phyloP scores from a whole-genome alignment of 2,888 invertebrate genomes.

The Andrena bucephala region DNA sequence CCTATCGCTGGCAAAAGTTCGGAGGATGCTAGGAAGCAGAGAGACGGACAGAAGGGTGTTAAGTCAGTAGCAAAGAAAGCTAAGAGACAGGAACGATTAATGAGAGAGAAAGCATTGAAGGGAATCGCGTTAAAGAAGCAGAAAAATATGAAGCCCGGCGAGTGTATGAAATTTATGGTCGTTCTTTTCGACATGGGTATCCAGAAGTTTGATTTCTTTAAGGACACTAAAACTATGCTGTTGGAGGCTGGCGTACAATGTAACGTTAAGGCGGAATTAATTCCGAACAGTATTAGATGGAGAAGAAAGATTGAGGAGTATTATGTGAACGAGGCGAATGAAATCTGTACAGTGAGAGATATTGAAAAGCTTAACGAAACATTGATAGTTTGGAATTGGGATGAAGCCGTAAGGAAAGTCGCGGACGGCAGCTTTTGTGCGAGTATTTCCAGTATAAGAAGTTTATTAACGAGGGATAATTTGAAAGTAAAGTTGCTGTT shows the following conservation, averaged over 20 bases:
- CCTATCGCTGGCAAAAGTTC: background rate
- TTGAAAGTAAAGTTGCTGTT: slow-evolving; percentile 74
- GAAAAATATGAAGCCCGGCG: slow-evolving; percentile 74
- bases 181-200: slow-evolving; percentile 76
- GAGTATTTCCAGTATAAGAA: slow-evolving; percentile 78
- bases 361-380: slow-evolving; percentile 77
- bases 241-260: slow-evolving; percentile 77
- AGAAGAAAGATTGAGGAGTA: slow-evolving; percentile 78
- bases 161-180: slow-evolving; percentile 78
- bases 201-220: slow-evolving; percentile 54
- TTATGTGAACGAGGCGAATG: slow-evolving; percentile 73
- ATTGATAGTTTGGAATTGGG: slow-evolving; percentile 83
- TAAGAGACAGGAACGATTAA: slow-evolving; percentile 55
- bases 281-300: slow-evolving; percentile 85
- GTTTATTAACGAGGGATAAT: slow-evolving; percentile 76
- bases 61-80: slow-evolving; percentile 38
- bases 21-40: background rate
- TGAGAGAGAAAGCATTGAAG: slow-evolving; percentile 72
- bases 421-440: slow-evolving; percentile 77
- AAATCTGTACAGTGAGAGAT: slow-evolving; percentile 63
- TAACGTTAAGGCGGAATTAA: slow-evolving; percentile 76
- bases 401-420: slow-evolving; percentile 82
- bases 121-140: slow-evolving; percentile 67
- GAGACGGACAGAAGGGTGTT: slow-evolving; percentile 12
- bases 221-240: slow-evolving; percentile 77